These are phyloP conservation scores for Leucozona laternaria DNA, from an alignment of 2,888 invertebrate species.

Conservation along the genomic window DNA sequence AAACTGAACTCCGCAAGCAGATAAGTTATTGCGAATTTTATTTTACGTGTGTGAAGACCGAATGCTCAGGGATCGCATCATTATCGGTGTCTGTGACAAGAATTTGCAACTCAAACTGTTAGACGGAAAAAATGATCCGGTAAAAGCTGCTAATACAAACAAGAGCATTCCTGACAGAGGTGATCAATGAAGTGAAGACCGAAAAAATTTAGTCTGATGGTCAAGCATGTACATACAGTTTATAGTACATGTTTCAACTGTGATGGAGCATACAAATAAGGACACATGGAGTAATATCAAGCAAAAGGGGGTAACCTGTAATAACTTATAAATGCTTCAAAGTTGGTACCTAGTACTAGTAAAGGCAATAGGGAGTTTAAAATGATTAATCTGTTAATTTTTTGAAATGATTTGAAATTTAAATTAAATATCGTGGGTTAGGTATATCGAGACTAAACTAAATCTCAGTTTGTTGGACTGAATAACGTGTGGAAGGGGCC, in stretches of 20 bases:
- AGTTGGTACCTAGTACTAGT: neutral
- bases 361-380: neutral
- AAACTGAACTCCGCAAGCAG: neutral
- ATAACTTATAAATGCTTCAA: neutral
- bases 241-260: neutral
- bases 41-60: neutral
- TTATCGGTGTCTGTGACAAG: neutral
- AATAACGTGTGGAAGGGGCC: neutral
- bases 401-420: neutral
- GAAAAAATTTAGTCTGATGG: neutral
- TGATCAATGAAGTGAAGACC: neutral
- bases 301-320: neutral
- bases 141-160: neutral
- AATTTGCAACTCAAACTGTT: neutral
- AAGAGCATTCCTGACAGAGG: neutral
- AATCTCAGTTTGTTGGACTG: too few relatives aligned
- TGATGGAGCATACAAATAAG: neutral
- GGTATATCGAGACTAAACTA: too few relatives aligned
- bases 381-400: neutral
- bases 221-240: neutral
- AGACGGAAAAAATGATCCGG: too few relatives aligned
- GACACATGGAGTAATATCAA: neutral
- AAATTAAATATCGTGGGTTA: too few relatives aligned
- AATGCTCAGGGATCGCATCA: neutral
- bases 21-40: neutral